Conservation (phyloP, 2,888 invertebrate genomes). For the Eretmocerus hayati region DNA sequence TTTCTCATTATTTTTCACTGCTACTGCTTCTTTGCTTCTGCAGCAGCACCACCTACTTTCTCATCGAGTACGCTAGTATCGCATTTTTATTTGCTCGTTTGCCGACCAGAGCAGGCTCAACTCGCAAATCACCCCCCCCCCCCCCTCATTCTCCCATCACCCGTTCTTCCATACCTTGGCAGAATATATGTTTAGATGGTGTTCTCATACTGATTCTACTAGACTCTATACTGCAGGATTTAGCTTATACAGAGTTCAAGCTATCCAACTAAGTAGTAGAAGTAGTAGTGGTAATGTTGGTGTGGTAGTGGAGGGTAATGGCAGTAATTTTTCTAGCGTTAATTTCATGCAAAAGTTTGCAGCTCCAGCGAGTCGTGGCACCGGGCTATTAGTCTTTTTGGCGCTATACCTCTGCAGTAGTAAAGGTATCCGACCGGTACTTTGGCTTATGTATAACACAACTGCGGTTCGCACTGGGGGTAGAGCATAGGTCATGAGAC, state of each 20-base stretch:
- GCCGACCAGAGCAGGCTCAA: no score
- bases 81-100: slow-evolving; percentile 10
- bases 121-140: no score
- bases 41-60: slow-evolving; percentile 6
- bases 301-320: slow-evolving; percentile 24
- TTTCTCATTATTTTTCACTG: neutral
- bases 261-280: no score
- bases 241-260: no score
- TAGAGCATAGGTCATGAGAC: neutral
- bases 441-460: slow-evolving; percentile 8
- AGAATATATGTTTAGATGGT: no score
- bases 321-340: slow-evolving; percentile 36
- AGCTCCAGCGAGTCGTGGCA: slow-evolving; percentile 16
- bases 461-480: neutral
- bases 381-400: slow-evolving; percentile 22
- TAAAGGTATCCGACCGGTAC: neutral
- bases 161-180: no score
- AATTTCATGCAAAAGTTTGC: slow-evolving; percentile 37
- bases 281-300: neutral
- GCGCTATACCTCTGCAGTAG: slow-evolving; percentile 7
- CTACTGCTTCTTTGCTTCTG: neutral
- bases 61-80: slow-evolving; percentile 5
- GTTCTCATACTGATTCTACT: no score
- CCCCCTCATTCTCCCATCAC: no score
- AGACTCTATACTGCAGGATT: no score